Percentiles rank a stretch among this genome's conserved stretches.
phyloP scores from a whole-genome alignment of 2,888 invertebrate genomes.

The Dorcus parallelipipedus region DNA sequence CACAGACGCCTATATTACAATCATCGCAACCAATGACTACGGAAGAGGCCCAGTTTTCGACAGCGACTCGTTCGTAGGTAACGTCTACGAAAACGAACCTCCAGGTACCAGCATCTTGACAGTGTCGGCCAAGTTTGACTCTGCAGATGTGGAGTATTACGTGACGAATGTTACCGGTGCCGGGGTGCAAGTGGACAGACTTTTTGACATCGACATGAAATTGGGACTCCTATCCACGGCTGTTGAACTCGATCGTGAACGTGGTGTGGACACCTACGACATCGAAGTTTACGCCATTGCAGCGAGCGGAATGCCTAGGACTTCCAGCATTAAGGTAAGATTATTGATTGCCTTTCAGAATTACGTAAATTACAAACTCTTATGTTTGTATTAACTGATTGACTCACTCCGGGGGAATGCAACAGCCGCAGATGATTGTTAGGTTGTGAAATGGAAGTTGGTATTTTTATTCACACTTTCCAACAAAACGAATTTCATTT shows the following conservation, averaged over 20 bases:
- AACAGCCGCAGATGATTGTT: too few relatives aligned
- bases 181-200: slow-evolving; percentile 76
- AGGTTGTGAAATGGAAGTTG: too few relatives aligned
- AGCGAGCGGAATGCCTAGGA: slow-evolving; percentile 67
- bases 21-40: slow-evolving; percentile 67
- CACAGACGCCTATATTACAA: slow-evolving; percentile 81
- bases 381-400: too few relatives aligned
- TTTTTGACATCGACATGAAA: slow-evolving; percentile 88
- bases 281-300: slow-evolving; percentile 84
- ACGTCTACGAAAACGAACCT: slow-evolving; percentile 86
- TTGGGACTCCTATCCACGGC: slow-evolving; percentile 86
- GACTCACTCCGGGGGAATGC: too few relatives aligned
- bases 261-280: slow-evolving; percentile 77
- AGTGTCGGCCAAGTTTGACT: slow-evolving; percentile 67
- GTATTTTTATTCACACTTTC: too few relatives aligned
- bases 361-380: too few relatives aligned
- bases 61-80: slow-evolving; percentile 67
- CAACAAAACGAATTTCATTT: too few relatives aligned
- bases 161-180: slow-evolving; percentile 79
- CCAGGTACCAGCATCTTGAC: slow-evolving; percentile 81
- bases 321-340: slow-evolving; percentile 79
- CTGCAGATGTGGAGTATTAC: slow-evolving; percentile 80
- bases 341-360: neutral
- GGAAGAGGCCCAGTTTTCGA: slow-evolving; percentile 58
- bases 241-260: slow-evolving; percentile 77